These are phyloP conservation scores for Porphyrio hochstetteri DNA, from an alignment of 2,113 vertebrate species.

Conservation along the genomic window DNA sequence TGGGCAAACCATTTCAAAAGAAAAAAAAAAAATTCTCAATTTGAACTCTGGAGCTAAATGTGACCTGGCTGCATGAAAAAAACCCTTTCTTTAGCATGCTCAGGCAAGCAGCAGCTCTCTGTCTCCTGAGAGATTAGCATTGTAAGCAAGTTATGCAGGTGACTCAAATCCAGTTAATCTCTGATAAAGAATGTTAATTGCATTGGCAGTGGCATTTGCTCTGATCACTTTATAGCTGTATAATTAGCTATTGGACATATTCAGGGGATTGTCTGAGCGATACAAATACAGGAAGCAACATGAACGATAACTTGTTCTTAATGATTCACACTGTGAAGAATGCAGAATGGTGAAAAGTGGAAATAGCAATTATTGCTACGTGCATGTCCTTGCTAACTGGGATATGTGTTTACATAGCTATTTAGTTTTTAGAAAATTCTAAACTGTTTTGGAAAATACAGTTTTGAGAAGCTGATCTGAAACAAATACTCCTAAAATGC, in stretches of 20 bases:
- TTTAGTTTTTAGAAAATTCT: neutral
- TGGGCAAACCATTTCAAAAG: neutral
- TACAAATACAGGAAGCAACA: constrained; percentile 49
- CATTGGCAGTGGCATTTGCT: constrained; percentile 70
- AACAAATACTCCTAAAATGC: neutral
- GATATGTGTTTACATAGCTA: neutral
- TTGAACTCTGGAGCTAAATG: constrained; percentile 46
- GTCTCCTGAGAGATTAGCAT: constrained; percentile 75
- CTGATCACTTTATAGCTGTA: constrained; percentile 63
- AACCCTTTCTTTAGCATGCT: constrained; percentile 45
- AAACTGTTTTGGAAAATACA: neutral
- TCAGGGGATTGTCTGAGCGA: constrained; percentile 59
- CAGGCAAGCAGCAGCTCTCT: constrained; percentile 13
- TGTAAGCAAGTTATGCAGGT: constrained; percentile 76
- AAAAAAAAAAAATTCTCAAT: neutral
- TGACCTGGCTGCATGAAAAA: constrained; percentile 39
- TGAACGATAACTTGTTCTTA: constrained; percentile 4
- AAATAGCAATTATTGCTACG: constrained; percentile 22
- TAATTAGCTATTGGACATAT: constrained; percentile 71
- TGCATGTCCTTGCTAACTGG: neutral
- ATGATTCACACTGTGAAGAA: neutral
- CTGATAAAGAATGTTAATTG: constrained; percentile 76
- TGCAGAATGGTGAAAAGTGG: neutral
- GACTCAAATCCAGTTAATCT: constrained; percentile 79
- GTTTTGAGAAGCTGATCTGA: neutral